Conservation (phyloP, 2,113 vertebrate species). For the Pogonocichla stellata region DNA sequence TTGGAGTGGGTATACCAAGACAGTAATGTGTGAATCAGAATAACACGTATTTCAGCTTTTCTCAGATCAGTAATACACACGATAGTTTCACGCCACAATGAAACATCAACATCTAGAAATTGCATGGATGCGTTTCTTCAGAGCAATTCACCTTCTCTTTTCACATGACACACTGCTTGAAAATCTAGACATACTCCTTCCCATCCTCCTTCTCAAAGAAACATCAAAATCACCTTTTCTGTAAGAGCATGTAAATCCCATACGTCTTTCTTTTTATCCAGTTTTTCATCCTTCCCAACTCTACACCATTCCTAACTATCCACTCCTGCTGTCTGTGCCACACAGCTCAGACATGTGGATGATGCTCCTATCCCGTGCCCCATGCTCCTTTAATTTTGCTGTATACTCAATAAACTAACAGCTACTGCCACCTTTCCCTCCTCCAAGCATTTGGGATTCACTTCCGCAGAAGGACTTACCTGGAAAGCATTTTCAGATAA, state of each 20-base stretch:
- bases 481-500: background rate
- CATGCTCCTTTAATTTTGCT: background rate
- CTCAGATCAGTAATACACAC: background rate
- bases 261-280: background rate
- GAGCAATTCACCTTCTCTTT: background rate
- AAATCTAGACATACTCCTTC: background rate
- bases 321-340: background rate
- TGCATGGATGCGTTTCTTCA: background rate
- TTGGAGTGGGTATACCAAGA: background rate
- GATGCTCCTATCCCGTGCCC: accelerated
- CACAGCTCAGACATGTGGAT: background rate
- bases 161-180: background rate
- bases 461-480: background rate
- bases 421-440: background rate
- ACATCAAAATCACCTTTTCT: background rate
- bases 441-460: background rate
- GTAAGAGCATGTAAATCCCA: background rate
- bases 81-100: background rate
- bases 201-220: background rate
- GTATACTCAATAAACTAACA: background rate
- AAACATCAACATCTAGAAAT: background rate
- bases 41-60: background rate
- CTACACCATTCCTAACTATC: accelerated
- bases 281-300: background rate
- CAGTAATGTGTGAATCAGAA: background rate